These are phyloP conservation scores for Rotaria macrura DNA, from an alignment of 2,888 invertebrate species.

Conservation along the genomic window DNA sequence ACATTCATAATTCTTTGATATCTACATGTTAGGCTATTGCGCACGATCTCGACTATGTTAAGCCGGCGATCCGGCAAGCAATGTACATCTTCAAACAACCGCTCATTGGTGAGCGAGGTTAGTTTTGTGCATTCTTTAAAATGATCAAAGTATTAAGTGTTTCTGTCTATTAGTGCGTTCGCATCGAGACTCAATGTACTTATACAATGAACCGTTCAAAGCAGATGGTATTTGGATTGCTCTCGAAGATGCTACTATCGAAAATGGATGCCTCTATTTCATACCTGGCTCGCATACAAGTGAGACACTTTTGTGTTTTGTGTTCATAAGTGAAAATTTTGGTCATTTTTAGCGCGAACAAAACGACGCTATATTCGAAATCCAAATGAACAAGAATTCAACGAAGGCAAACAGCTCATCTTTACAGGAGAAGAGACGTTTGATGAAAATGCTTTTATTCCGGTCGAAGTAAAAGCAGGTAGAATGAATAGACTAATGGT, in stretches of 20 bases:
- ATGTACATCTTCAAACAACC: slow-evolving; percentile 98
- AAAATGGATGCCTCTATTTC: slow-evolving; percentile 90
- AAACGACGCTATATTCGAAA: slow-evolving; percentile 59
- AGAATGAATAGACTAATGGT: slow-evolving; percentile 35
- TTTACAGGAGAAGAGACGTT: slow-evolving; percentile 56
- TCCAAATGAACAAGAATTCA: slow-evolving; percentile 56
- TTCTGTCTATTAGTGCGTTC: slow-evolving; percentile 44
- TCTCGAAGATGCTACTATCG: slow-evolving; percentile 75
- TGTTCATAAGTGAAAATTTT: too few species aligned
- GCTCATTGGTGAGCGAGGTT: slow-evolving; percentile 74
- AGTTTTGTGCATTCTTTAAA: slow-evolving; percentile 22
- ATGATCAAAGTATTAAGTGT: background rate
- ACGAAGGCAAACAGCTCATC: slow-evolving; percentile 52
- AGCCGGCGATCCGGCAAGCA: slow-evolving; percentile 75
- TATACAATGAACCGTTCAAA: slow-evolving; percentile 66
- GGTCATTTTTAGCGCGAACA: slow-evolving; percentile 27
- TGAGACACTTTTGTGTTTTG: background rate
- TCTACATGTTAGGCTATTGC: slow-evolving; percentile 37
- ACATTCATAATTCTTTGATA: background rate
- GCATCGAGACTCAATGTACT: slow-evolving; percentile 68
- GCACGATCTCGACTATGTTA: slow-evolving; percentile 57
- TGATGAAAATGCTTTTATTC: slow-evolving; percentile 62
- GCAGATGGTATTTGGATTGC: slow-evolving; percentile 79
- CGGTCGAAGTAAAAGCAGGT: slow-evolving; percentile 76
- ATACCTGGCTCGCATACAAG: slow-evolving; percentile 70